Conservation (phyloP, 2,113 vertebrate genomes). For the Sylvia atricapilla region DNA sequence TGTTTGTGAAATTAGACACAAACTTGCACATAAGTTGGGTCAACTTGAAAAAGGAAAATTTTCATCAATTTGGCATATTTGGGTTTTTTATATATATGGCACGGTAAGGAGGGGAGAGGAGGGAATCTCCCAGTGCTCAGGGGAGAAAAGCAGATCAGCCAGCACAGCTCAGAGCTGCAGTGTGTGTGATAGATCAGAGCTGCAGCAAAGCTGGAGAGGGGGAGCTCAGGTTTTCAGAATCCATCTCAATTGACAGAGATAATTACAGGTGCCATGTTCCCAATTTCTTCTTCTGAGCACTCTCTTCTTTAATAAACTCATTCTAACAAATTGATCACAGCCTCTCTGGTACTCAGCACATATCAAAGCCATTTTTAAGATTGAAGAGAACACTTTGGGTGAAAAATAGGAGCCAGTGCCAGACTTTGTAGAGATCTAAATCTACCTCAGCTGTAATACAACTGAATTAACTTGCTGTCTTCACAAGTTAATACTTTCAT, state of each 20-base stretch:
- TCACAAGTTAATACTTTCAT: neutral
- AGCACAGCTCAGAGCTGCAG: neutral
- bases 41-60: neutral
- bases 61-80: neutral
- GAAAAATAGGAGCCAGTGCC: constrained; percentile 15
- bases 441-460: neutral
- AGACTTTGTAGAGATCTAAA: neutral
- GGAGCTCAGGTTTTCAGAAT: constrained; percentile 19
- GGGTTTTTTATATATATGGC: neutral
- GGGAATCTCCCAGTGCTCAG: neutral
- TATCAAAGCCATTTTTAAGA: constrained; percentile 30
- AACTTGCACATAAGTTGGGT: neutral
- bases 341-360: neutral
- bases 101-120: neutral
- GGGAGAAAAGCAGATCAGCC: neutral
- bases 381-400: constrained; percentile 13
- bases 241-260: constrained; percentile 10
- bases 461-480: neutral
- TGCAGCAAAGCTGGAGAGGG: neutral
- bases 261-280: constrained; percentile 33
- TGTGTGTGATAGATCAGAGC: neutral
- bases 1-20: neutral
- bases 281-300: constrained; percentile 31
- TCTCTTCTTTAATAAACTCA: constrained; percentile 42
- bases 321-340: constrained; percentile 47